Evolutionary conservation across 2,888 invertebrate species (phyloP).

Genomic region (Ectemnius continuus): DNA sequence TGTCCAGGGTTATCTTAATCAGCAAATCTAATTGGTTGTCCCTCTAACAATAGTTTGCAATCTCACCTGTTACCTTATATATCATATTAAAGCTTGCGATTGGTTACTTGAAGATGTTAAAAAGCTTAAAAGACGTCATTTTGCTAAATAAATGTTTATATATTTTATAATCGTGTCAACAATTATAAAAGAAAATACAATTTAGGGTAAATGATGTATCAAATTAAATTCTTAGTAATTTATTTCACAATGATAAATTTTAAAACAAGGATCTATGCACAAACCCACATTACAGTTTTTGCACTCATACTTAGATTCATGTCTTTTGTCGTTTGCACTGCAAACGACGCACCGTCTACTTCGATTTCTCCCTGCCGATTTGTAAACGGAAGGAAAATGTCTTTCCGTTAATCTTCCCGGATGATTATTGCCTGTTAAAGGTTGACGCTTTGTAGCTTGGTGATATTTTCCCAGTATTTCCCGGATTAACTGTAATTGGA

Average conservation of each 20-base stretch:
- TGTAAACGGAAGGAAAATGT: conserved; percentile 37
- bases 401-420: conserved; percentile 32
- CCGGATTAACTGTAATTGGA: conserved; percentile 40
- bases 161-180: conserved; percentile 27
- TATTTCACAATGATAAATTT: no score
- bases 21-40: conserved; percentile 27
- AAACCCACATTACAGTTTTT: conserved; percentile 37
- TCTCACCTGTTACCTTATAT: conserved; percentile 28
- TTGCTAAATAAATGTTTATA: conserved; percentile 28
- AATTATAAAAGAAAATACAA: conserved; percentile 30
- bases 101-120: conserved; percentile 29
- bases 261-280: conserved; percentile 26
- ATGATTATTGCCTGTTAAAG: conserved; percentile 27
- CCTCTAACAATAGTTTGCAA: conserved; percentile 30
- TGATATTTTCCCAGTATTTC: conserved; percentile 44
- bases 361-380: conserved; percentile 25
- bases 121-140: conserved; percentile 32
- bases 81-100: conserved; percentile 30
- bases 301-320: conserved; percentile 27
- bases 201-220: conserved; percentile 28
- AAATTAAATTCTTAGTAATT: conserved; percentile 35
- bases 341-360: conserved; percentile 35
- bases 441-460: conserved; percentile 20
- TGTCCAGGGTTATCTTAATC: conserved; percentile 24
- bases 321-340: conserved; percentile 34